These are phyloP conservation scores for Drosophila rufa DNA, from an alignment of 1,140 invertebrate genomes.

Conservation along the genomic window DNA sequence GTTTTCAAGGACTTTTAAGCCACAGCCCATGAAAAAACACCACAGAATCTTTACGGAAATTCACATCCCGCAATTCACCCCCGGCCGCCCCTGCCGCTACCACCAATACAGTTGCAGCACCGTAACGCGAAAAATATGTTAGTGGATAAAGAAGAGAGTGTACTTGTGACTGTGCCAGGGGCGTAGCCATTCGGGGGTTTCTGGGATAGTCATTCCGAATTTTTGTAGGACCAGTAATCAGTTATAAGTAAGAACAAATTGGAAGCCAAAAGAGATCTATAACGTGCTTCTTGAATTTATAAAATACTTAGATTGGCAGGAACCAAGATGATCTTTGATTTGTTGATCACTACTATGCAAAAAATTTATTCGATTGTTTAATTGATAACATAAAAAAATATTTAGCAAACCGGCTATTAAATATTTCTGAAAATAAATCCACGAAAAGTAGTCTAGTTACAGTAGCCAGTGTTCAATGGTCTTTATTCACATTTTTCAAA, in stretches of 20 bases:
- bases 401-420: no score
- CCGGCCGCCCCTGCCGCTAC: not conserved
- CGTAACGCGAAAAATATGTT: conserved; percentile 42
- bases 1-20: conserved; percentile 46
- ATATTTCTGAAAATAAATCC: no score
- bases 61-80: conserved; percentile 30
- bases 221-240: not conserved
- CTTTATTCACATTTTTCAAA: no score
- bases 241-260: no score
- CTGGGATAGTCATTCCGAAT: not conserved
- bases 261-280: no score
- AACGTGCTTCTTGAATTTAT: no score
- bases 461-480: no score
- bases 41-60: conserved; percentile 30
- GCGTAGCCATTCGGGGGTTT: not conserved
- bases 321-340: no score
- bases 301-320: no score
- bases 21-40: conserved; percentile 35
- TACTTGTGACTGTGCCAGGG: conserved; percentile 8
- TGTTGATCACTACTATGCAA: no score
- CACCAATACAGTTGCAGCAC: conserved; percentile 37
- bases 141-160: conserved; percentile 18
- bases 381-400: no score
- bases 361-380: no score
- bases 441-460: not conserved